Conservation (phyloP, 2,797 vertebrate genomes). For the Tangara arthus region DNA sequence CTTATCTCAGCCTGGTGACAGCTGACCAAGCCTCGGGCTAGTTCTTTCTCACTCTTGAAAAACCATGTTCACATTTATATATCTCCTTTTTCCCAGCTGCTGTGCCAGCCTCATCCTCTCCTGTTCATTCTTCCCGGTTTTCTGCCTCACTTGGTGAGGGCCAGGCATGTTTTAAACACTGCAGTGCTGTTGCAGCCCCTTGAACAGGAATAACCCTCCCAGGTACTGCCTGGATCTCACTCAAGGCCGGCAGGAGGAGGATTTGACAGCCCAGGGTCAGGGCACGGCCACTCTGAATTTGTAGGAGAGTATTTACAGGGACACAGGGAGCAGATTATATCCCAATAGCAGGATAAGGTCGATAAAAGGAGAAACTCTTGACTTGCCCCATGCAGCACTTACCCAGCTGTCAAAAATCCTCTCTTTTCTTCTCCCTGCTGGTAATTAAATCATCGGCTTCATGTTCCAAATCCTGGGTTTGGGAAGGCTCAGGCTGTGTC, state of each 20-base stretch:
- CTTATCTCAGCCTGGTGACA: background rate
- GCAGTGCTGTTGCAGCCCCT: fast-evolving
- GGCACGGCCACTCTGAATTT: background rate
- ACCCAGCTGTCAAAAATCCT: background rate
- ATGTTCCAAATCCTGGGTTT: background rate
- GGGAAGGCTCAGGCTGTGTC: background rate
- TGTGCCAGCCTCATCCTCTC: background rate
- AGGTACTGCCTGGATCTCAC: background rate
- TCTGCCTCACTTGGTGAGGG: fast-evolving
- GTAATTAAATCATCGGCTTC: background rate
- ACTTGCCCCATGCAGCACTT: background rate
- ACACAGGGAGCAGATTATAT: background rate
- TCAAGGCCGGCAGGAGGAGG: background rate
- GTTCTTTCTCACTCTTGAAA: background rate
- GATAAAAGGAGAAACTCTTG: slow-evolving; percentile 9
- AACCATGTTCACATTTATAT: background rate
- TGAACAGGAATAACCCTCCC: background rate
- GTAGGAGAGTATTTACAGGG: background rate
- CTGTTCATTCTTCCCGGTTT: background rate
- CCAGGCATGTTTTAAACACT: fast-evolving
- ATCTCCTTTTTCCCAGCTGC: background rate
- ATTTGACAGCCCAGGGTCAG: background rate
- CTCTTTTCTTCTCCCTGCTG: background rate
- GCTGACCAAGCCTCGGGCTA: slow-evolving; percentile 19
- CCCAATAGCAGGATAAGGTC: background rate